Base-by-base conservation (phyloP, 2,888 invertebrate species). In the Stomorhina lunata region DNA sequence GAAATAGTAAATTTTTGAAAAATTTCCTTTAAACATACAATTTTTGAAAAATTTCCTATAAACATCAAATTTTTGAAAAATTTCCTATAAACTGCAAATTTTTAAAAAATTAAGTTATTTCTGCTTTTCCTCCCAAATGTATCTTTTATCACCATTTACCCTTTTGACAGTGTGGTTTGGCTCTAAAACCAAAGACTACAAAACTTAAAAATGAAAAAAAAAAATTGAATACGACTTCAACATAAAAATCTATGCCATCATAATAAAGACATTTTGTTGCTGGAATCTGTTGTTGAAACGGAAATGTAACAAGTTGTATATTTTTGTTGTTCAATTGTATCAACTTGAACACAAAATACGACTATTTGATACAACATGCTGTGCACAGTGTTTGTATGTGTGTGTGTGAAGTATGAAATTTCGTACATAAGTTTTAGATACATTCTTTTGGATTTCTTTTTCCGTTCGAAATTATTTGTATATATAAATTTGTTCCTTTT, bases 261-360 rank as follows among this genome's bases (percentile, higher is more conserved):
- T 53, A 81, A 78, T 75, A 73, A 75, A 82, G 69, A 69, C 37
- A 75, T 78, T 82, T 65, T 78, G 57, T 50, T 78, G 57, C 69
- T 68, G 73, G 78, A 78, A 57, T 50, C 27, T 78, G 69, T 75
- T 78, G 78, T 22, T 65, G 27, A 75, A 65, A 43, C 78, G 81
- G 81, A 82, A 78, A 82, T 82, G 73, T 78, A 78, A 82, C 78
- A 82, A 82, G 81, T 82, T 82, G 81, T 78, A 66, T 63, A 37
- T 57, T 73, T 77, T 73, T 63, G 59, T 73, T 63, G 29, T 53
- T 45, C 55, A 75, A 55, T 68, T 80, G 55, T 55, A 80, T 65
- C 45, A 63, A 43, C 37, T 75, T 53, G 32, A 40, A 53, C 29
- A 63, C n/a, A 29, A 50, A 20, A 61, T n/a, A 34, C 48, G 34